Evolutionary conservation across 1,140 invertebrate genomes (phyloP).

Genomic region (Grapholita molesta): DNA sequence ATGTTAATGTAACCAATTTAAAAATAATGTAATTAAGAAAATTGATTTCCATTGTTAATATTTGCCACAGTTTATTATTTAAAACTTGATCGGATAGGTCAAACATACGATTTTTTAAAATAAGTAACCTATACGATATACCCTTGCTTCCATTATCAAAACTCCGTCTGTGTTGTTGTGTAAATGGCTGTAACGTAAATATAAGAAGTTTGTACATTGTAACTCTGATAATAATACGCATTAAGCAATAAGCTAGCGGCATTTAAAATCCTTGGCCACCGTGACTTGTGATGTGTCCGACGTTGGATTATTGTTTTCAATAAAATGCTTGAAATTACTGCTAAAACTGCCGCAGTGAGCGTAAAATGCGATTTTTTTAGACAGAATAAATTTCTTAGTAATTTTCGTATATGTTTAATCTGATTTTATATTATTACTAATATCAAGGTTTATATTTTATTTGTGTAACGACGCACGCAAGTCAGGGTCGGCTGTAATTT

Average conservation of each 20-base stretch:
- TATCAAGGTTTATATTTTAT: not conserved
- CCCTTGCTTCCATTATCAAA: not conserved
- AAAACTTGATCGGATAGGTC: not conserved
- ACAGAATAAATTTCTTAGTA: too few relatives aligned
- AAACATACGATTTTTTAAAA: not conserved
- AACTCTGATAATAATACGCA: slow-evolving; percentile 54
- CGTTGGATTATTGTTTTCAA: not conserved
- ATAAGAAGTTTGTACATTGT: slow-evolving; percentile 46
- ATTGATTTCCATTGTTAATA: too few relatives aligned
- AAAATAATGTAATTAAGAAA: too few relatives aligned
- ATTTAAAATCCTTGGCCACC: not conserved
- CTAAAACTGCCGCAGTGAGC: too few relatives aligned
- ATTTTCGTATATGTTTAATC: too few relatives aligned
- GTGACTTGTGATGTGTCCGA: not conserved
- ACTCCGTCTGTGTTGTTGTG: not conserved
- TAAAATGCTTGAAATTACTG: too few relatives aligned
- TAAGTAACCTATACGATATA: not conserved
- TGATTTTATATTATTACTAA: not conserved
- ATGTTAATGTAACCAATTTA: too few relatives aligned
- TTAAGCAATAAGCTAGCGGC: slow-evolving; percentile 64
- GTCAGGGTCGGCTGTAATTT: not conserved
- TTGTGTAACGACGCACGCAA: not conserved
- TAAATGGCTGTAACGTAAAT: slow-evolving; percentile 25
- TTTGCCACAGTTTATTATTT: too few relatives aligned
- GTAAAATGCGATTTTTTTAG: too few relatives aligned